These are phyloP conservation scores for Anastatus disparis DNA, from an alignment of 1,140 invertebrate genomes.

Conservation along the genomic window DNA sequence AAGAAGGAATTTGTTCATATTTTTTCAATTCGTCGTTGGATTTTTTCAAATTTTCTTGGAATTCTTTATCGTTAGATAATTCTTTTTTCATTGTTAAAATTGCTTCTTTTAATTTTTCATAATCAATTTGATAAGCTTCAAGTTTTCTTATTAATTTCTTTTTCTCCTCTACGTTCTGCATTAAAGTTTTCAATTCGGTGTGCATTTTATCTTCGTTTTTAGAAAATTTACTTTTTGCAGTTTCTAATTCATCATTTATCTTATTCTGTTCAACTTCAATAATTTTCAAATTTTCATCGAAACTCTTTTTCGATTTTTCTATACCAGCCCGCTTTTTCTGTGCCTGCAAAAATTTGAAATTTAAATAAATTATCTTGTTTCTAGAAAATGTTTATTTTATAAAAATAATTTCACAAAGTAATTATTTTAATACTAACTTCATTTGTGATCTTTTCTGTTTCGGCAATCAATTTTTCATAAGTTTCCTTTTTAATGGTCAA, in stretches of 20 bases:
- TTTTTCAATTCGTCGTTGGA: neutral
- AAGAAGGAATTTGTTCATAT: constrained; percentile 2
- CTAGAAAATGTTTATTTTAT: neutral
- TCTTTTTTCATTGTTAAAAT: neutral
- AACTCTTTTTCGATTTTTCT: neutral
- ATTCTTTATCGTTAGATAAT: neutral
- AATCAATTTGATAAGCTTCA: neutral
- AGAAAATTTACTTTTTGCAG: constrained; percentile 1
- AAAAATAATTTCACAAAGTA: too few relatives aligned
- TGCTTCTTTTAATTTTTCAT: neutral
- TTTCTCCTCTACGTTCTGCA: neutral
- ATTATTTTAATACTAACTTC: constrained; percentile 10
- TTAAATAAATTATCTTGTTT: neutral
- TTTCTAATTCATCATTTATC: constrained; percentile 12
- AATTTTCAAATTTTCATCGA: constrained; percentile 4
- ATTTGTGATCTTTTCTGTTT: neutral
- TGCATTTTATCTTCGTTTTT: constrained; percentile 21
- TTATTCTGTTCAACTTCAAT: constrained; percentile 3
- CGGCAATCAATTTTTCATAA: neutral
- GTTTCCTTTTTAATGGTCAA: neutral
- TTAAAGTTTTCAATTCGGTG: neutral
- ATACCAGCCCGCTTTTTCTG: neutral
- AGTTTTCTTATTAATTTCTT: constrained; percentile 1
- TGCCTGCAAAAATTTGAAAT: constrained; percentile 1
- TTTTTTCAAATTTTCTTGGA: constrained; percentile 4